Evolutionary conservation across 2,797 vertebrate species (phyloP).

Genomic region (Urophycis tenuis): DNA sequence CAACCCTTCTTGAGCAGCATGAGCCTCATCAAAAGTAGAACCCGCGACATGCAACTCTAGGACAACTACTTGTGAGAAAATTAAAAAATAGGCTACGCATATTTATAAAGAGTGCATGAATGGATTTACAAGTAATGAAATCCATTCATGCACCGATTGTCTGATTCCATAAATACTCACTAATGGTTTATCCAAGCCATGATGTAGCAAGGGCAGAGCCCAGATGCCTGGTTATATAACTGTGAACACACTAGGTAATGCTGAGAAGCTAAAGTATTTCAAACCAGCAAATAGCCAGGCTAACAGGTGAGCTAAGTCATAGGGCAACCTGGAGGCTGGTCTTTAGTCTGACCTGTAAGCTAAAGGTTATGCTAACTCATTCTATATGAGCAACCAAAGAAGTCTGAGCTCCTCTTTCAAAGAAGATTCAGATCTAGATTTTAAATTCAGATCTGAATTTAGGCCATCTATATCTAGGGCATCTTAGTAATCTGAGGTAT

Average conservation of each 20-base stretch:
- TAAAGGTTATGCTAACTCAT: not conserved
- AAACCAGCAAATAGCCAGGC: not conserved
- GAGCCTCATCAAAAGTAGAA: not conserved
- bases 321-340: not conserved
- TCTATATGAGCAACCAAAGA: not conserved
- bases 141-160: constrained; percentile 1
- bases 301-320: not conserved
- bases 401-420: not conserved
- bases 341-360: not conserved
- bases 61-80: not conserved
- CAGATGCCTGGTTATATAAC: not conserved
- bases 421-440: not conserved
- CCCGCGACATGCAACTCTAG: too few species aligned
- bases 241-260: not conserved
- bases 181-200: not conserved
- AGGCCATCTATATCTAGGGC: not conserved
- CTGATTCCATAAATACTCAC: not conserved
- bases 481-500: not conserved
- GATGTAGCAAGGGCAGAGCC: not conserved
- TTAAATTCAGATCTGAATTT: not conserved
- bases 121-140: not conserved
- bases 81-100: not conserved
- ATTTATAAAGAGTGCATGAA: not conserved
- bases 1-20: not conserved
- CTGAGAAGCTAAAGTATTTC: not conserved